These are phyloP conservation scores for Trichomycterus rosablanca DNA, from an alignment of 2,113 vertebrate species.

Conservation along the genomic window DNA sequence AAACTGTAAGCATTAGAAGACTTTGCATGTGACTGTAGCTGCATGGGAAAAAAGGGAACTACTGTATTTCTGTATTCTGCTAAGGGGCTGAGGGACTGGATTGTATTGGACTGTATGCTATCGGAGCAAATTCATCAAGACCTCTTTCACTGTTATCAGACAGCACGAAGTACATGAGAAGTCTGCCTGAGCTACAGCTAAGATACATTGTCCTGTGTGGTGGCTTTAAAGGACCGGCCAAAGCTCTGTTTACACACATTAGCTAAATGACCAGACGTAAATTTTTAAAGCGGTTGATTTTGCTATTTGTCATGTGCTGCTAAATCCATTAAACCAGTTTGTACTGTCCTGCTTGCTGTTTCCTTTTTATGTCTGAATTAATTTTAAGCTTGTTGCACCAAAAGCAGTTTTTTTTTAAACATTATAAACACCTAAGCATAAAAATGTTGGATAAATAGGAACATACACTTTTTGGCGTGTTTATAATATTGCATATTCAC, in stretches of 20 bases:
- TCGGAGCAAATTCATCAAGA: not conserved
- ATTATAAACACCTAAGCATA: not conserved
- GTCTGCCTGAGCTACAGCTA: not conserved
- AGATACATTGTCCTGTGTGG: not conserved
- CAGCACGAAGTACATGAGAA: not conserved
- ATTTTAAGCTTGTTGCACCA: slow-evolving; percentile 2
- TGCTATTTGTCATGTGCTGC: slow-evolving; percentile 34
- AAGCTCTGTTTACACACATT: not conserved
- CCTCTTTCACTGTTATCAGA: not conserved
- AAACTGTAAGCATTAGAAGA: too few relatives aligned
- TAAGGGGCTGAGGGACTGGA: too few relatives aligned
- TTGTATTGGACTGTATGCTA: too few relatives aligned
- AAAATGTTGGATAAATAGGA: slow-evolving; percentile 19
- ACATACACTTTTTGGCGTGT: too few relatives aligned
- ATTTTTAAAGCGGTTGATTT: slow-evolving; percentile 10
- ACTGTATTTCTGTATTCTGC: too few relatives aligned
- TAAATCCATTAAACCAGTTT: slow-evolving; percentile 53
- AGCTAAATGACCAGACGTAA: not conserved
- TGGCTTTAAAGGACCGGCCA: not conserved
- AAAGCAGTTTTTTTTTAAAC: not conserved
- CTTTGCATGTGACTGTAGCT: not conserved
- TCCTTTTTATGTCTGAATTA: slow-evolving; percentile 25
- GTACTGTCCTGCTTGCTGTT: slow-evolving; percentile 12
- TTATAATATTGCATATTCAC: too few relatives aligned
- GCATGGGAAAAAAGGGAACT: not conserved